Base-by-base conservation (phyloP, 2,888 invertebrate species). In the Ceriagrion tenellum region DNA sequence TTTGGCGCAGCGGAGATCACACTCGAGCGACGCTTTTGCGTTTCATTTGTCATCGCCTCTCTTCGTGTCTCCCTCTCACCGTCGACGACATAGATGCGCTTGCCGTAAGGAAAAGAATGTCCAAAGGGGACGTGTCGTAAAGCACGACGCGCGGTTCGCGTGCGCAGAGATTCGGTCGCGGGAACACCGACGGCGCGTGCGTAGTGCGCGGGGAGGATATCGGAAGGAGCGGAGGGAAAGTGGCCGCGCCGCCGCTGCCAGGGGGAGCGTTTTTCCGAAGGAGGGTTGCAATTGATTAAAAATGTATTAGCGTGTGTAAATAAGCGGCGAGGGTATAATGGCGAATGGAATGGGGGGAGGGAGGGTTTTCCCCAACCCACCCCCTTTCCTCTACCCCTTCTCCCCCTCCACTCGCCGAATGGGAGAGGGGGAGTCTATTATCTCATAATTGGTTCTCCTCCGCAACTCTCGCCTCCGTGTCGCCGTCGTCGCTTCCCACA, bases 301-400 rank as follows among this genome's bases (percentile, higher is more conserved):
- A 93, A 93, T 93, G 69, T 74, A 93, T 93, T 93, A 93, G 69
- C 69, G 93, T 93, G 93, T 47, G 93, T 93, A 93, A 93, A 93
- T 93, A 93, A 93, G 93, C 59, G 91, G 93, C 59, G 91, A 91
- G 69, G 69, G 93, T 26, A 69, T 74, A 74, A 47, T 93, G 93
- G 40, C n/a, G 56, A 23, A 55, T 47, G 74, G 47, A 26, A 23
- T 18, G 91, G 23, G 35, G 35, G 69, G 69, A 81, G 81, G 30
- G 30, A 35, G 30, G 81, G 10, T 0, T 10, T 0, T 20, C 59
- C 20, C 59, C 59, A 20, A 8, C 56, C 56, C 56, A 12, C n/a
- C 56, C 16, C 56, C 56, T n/a, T 63, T 30, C 56, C 56, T 56
- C 59, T 20, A 10, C 6, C 59, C 59, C 6, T 8, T n/a, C 12